Base-by-base conservation (phyloP, 2,888 invertebrate species). In the Philhelius pedissequus region DNA sequence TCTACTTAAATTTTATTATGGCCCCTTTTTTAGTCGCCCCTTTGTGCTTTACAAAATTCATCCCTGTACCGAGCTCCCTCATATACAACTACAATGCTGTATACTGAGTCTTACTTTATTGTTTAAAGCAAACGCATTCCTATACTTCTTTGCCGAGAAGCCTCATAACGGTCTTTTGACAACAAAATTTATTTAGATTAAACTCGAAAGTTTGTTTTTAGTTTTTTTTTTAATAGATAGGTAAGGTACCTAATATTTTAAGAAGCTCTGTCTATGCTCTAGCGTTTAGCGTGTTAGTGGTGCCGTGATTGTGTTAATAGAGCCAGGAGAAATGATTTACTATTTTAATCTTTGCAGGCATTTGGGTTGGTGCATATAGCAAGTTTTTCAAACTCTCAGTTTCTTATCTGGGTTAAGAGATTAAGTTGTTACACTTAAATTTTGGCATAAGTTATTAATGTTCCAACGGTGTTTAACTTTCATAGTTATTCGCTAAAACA, bases 111-210 rank as follows among this genome's bases (percentile, higher is more conserved):
- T n/a, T n/a, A n/a, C n/a, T 62, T 11, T 9, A 45, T 27, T 13
- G 18, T 52, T 62, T 15, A 15, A 52, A 40, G n/a, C 22, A 54
- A 69, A 69, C 52, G 38, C 27, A 38, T 40, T 54, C 15, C 18
- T 15, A 15, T 18, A n/a, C 15, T 54, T 40, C 40, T 40, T 45
- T 43, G n/a, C 58, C 52, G 60, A 35, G 60, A 71, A 75, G 75
- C 40, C 60, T 71, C 68, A 71, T 71, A 71, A 62, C 64, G 60
- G 52, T 68, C 80, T 80, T 84, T 71, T 79, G 75, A 70, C 79
- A 70, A 38, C 71, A 71, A 80, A 84, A 84, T 84, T 84, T 84
- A 84, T 84, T 84, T 80, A 84, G 84, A 84, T 84, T 84, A 80
- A 84, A 84, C 84, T 84, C 80, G 35, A 75, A 50, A 84, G 71